A percentile compares a stretch with the other conserved stretches of the same genome.
Evolutionary conservation across 2,797 vertebrate genomes (phyloP).

Genomic region (Huso huso): DNA sequence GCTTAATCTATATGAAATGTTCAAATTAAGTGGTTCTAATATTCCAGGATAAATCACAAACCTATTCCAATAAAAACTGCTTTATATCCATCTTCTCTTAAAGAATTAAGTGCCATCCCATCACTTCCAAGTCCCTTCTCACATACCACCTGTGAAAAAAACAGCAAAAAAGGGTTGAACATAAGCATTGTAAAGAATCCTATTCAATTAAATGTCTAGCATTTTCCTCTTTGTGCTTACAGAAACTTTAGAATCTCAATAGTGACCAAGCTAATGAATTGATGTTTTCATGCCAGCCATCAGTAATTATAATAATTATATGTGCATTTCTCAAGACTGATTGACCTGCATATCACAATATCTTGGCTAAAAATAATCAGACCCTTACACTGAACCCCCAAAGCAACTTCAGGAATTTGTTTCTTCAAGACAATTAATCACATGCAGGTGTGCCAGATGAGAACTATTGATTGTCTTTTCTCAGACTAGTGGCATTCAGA

Average conservation of each 20-base stretch:
- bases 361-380: conserved; percentile 45
- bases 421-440: conserved; percentile 79
- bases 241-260: no score
- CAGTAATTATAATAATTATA: neutral
- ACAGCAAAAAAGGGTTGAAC: neutral
- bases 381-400: conserved; percentile 38
- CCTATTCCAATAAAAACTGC: conserved; percentile 85
- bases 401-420: conserved; percentile 67
- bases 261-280: no score
- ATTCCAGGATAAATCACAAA: conserved; percentile 47
- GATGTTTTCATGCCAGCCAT: neutral
- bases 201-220: no score
- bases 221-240: no score
- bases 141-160: conserved; percentile 66
- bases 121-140: conserved; percentile 67
- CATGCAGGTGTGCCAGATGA: conserved; percentile 71
- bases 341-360: conserved; percentile 32
- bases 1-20: conserved; percentile 17
- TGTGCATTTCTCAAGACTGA: neutral
- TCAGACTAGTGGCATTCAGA: conserved; percentile 70
- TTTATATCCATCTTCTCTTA: conserved; percentile 73
- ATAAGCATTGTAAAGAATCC: no score
- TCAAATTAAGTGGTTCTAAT: neutral
- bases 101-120: conserved; percentile 67
- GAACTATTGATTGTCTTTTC: conserved; percentile 85